Conservation (phyloP, 2,113 vertebrate species). For the Bettongia penicillata region DNA sequence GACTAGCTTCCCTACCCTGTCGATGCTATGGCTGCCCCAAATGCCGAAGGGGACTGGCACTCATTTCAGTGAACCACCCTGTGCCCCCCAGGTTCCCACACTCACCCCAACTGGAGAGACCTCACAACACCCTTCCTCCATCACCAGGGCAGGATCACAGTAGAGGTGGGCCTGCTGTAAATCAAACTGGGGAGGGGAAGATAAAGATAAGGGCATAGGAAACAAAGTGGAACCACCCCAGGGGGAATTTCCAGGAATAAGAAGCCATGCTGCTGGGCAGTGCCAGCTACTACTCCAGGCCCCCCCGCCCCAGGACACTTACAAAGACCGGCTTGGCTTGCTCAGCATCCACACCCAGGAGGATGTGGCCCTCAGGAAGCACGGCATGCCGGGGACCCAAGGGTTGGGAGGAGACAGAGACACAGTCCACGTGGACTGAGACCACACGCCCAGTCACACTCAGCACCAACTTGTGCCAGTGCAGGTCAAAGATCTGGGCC, state of each 20-base stretch:
- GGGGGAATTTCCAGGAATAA: background rate
- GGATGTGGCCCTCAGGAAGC: conserved; percentile 85
- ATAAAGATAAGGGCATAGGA: background rate
- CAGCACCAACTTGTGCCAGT: conserved; percentile 94
- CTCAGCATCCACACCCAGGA: conserved; percentile 88
- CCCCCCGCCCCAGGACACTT: conserved; percentile 53
- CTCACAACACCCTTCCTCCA: conserved; percentile 95
- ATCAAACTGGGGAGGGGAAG: conserved; percentile 87
- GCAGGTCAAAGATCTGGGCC: conserved; percentile 90
- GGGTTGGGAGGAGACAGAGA: conserved; percentile 90
- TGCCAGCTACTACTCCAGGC: background rate
- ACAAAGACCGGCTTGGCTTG: conserved; percentile 89
- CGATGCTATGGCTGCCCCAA: no score
- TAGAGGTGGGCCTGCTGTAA: conserved; percentile 94
- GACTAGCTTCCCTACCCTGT: background rate
- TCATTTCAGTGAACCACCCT: background rate
- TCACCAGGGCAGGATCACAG: conserved; percentile 90
- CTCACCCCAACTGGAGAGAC: conserved; percentile 91
- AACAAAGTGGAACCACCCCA: background rate
- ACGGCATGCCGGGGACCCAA: conserved; percentile 82
- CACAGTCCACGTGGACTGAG: conserved; percentile 92
- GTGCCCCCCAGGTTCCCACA: background rate
- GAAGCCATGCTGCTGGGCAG: background rate
- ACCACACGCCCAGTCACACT: conserved; percentile 84
- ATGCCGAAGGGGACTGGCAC: background rate